These are phyloP conservation scores for Orthosia incerta DNA, from an alignment of 2,888 invertebrate species.

Conservation along the genomic window DNA sequence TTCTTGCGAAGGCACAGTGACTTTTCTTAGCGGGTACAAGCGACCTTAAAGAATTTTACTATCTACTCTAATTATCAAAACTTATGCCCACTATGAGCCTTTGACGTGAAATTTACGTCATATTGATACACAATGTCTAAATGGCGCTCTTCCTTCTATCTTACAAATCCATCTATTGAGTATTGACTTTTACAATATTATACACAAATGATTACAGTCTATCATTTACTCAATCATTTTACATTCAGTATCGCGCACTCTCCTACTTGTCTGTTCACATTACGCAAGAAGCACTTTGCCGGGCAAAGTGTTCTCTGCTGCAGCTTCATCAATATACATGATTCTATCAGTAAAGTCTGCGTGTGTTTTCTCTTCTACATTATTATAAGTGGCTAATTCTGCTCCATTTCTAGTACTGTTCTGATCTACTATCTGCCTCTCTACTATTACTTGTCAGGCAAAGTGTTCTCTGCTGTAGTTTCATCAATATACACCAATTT, in stretches of 20 bases:
- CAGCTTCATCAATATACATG: no score
- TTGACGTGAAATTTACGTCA: slow-evolving; percentile 22
- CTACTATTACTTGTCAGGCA: no score
- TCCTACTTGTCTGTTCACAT: neutral
- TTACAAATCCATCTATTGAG: slow-evolving; percentile 29
- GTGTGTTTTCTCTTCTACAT: no score
- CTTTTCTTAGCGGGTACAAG: no score
- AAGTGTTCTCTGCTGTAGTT: slow-evolving; percentile 4
- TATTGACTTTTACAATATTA: slow-evolving; percentile 32
- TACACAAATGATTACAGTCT: slow-evolving; percentile 55
- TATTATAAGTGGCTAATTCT: no score
- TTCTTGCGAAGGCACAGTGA: no score
- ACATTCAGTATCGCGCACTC: neutral
- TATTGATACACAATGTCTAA: neutral
- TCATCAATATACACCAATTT: slow-evolving; percentile 49
- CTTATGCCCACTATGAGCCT: slow-evolving; percentile 11
- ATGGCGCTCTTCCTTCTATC: slow-evolving; percentile 5
- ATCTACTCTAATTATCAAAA: slow-evolving; percentile 32
- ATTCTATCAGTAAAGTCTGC: no score
- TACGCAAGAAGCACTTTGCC: slow-evolving; percentile 28
- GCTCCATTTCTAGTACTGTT: no score
- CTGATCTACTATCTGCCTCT: no score
- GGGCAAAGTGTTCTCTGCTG: neutral
- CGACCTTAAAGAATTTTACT: neutral
- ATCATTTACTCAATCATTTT: slow-evolving; percentile 16